Evolutionary conservation across 2,797 vertebrate genomes (phyloP).

Genomic region (Erethizon dorsatum): DNA sequence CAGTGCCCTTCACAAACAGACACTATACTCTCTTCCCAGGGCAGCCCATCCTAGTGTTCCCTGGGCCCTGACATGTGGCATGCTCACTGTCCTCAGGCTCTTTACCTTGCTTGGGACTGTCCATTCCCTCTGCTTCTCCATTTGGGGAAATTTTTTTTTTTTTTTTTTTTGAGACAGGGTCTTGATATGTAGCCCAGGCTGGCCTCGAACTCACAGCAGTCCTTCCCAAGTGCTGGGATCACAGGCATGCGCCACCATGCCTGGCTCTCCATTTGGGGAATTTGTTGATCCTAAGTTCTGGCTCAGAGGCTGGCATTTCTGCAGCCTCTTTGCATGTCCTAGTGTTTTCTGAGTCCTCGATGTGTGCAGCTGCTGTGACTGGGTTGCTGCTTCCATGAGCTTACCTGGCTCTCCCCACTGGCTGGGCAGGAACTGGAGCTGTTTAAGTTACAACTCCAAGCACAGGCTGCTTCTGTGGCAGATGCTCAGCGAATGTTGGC

Average conservation of each 20-base stretch:
- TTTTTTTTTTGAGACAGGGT: not conserved
- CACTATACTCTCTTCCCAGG: not conserved
- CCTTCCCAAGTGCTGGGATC: not conserved
- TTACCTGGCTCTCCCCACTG: accelerated
- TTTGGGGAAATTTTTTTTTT: not conserved
- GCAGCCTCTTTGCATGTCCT: not conserved
- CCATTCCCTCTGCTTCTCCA: not conserved
- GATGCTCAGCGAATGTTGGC: not conserved
- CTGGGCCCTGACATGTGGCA: not conserved
- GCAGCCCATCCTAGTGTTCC: accelerated
- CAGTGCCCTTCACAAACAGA: accelerated
- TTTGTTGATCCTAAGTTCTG: not conserved
- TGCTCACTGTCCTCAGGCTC: not conserved
- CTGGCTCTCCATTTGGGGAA: not conserved
- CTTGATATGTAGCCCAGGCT: not conserved
- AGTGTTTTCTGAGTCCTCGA: not conserved
- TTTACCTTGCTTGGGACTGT: accelerated
- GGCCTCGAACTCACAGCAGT: not conserved
- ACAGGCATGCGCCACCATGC: not conserved
- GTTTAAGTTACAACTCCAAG: not conserved
- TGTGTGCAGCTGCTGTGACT: accelerated
- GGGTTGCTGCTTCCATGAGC: too few species aligned
- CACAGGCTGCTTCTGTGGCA: not conserved
- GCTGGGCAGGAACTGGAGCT: not conserved
- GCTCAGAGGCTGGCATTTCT: not conserved